Evolutionary conservation across 2,113 vertebrate genomes (phyloP), one percentile per base, ranked within the genome.

Genomic region (Ceyx margarethae): DNA sequence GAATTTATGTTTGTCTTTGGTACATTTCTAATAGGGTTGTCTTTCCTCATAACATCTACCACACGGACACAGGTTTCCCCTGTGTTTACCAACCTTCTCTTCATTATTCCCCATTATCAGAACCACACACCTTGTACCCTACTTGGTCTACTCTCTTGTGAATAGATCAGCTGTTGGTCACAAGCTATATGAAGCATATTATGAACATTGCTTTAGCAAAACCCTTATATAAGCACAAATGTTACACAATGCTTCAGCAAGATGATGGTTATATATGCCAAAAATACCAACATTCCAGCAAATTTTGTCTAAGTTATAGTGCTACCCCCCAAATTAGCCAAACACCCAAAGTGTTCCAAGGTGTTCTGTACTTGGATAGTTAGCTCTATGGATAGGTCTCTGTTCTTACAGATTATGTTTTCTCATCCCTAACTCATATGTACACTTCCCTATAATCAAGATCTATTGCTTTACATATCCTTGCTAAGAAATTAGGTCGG

Each of bases 21-120:
- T 60, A 26, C 6, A 11, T 37, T 46, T 75, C 57, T 68, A 53
- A 37, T 45, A 33, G 25, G 3, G 23, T 22, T 21, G 29, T 56
- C 11, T 35, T 78, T 78, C 5, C 15, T 23, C 9, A 17, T 51
- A 35, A 20, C 37, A 40, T 21, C 18, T 72, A 9, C 42, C 31
- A 31, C 18, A 33, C 1, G 2, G 20, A 48, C 8, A 23, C 5
- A 25, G 7, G 2, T 1, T 33, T 1, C 20, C 21, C 11, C 6
- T 2, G 3, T 3, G 11, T 43, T 89, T 72, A 51, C 4, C 31
- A 46, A 1, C 4, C 15, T 79, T 51, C 22, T 72, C 13, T 64
- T 10, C 9, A 3, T 56, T 79, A 64, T 68, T 53, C 9, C 5
- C 2, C 4, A 72, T 58, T 35, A 4, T 29, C 53, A 65, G 20